Base-by-base conservation (phyloP, 2,797 vertebrate genomes). In the Cheirogaleus major region DNA sequence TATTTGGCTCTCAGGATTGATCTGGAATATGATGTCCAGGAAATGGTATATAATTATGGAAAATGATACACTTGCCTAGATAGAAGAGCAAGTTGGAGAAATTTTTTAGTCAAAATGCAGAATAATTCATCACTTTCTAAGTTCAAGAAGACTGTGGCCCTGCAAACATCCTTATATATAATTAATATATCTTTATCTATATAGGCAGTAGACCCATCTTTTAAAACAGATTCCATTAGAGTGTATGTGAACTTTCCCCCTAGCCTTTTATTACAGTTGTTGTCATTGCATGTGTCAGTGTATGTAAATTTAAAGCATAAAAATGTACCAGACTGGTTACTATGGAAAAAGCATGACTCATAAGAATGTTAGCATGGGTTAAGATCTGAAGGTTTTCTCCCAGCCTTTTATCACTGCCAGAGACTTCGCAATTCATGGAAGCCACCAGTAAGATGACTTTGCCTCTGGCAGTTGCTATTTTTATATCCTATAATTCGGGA, bases 391-490 rank as follows among this genome's bases (percentile, higher is more conserved):
- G 83, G 20, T 0, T 13, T 61, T 67, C 89, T 95, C 81, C 45
- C 27, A 75, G 67, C 27, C 96, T 97, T 95, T 96, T 88, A 92
- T 45, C 79, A 22, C 78, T 95, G 73, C 95, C 95, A 92, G 41
- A 88, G 92, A 95, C 57, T 93, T 98, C 89, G 97, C 48, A 92
- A 43, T 82, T 73, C 1, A 72, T 43, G 63, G 32, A 84, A 87
- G 52, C 45, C 84, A 81, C 25, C 69, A 85, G 27, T 48, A 57
- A 82, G 95, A 97, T 3, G 82, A 81, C 18, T 94, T 95, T 96
- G 96, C 94, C n/a, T 98, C 91, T 78, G 81, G 80, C 79, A 98
- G 79, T 85, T 98, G 84, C 88, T 97, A 63, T 95, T 95, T 97
- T 50, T 75, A 69, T 97, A 95, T 97, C 95, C 94, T 97, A 95